These are phyloP conservation scores for Cephus nigrinus DNA, from an alignment of 2,888 invertebrate species.

Conservation along the genomic window DNA sequence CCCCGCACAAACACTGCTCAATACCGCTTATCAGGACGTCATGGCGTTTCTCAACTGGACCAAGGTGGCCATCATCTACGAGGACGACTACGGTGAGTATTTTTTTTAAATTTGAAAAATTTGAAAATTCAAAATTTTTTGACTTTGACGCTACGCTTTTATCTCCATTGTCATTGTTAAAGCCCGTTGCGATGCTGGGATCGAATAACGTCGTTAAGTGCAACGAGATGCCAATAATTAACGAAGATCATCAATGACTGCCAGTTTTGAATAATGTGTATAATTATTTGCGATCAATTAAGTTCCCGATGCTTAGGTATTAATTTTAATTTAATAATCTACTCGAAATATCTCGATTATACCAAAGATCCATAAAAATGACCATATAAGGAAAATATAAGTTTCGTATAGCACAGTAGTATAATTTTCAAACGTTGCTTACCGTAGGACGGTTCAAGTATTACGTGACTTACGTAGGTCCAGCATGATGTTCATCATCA, in stretches of 20 bases:
- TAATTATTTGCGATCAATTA: background rate
- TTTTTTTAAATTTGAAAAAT: background rate
- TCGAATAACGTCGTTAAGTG: background rate
- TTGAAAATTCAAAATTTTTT: conserved; percentile 4
- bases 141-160: background rate
- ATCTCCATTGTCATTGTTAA: background rate
- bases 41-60: conserved; percentile 85
- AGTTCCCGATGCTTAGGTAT: background rate
- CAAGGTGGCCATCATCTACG: conserved; percentile 82
- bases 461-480: background rate
- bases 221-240: background rate
- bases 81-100: conserved; percentile 77
- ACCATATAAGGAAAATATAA: too few relatives aligned
- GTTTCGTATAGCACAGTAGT: background rate
- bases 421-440: background rate
- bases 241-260: background rate
- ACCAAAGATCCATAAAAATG: too few relatives aligned
- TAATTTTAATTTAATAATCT: background rate
- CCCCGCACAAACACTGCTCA: conserved; percentile 79
- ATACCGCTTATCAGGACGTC: conserved; percentile 80
- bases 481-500: background rate
- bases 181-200: background rate
- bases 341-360: too few relatives aligned
- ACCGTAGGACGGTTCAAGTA: background rate
- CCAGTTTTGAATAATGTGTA: background rate